Evolutionary conservation across 2,888 invertebrate species (phyloP).

Genomic region (Melangyna quadrimaculata): DNA sequence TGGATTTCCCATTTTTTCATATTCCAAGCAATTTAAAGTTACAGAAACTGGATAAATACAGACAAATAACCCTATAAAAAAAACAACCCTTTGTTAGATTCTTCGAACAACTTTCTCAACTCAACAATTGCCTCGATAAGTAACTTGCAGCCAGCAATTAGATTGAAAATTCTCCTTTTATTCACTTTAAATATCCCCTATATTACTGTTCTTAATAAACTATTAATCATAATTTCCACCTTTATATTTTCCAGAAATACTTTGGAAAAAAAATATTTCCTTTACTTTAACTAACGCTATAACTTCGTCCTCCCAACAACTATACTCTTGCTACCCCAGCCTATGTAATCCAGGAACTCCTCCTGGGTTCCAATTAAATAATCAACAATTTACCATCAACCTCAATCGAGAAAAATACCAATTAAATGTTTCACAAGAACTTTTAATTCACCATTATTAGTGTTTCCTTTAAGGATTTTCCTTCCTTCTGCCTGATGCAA

Average conservation of each 20-base stretch:
- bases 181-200: background rate
- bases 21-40: too few relatives aligned
- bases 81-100: too few relatives aligned
- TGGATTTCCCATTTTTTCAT: too few relatives aligned
- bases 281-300: background rate
- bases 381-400: slow-evolving; percentile 65
- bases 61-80: too few relatives aligned
- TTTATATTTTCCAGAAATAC: slow-evolving; percentile 4
- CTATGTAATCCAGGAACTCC: slow-evolving; percentile 6
- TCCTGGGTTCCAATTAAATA: slow-evolving; percentile 55
- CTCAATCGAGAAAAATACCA: slow-evolving; percentile 64
- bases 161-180: background rate
- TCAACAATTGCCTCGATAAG: background rate
- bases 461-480: slow-evolving; percentile 56
- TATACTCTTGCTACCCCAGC: background rate
- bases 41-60: too few relatives aligned
- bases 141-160: background rate
- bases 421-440: slow-evolving; percentile 61
- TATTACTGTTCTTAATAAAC: slow-evolving; percentile 55
- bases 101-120: background rate
- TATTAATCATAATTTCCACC: slow-evolving; percentile 49
- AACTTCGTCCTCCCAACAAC: background rate
- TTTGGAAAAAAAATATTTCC: background rate
- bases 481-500: background rate
- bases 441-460: slow-evolving; percentile 70